Conservation (phyloP, 2,888 invertebrate genomes). For the Cecidostiba fungosa region DNA sequence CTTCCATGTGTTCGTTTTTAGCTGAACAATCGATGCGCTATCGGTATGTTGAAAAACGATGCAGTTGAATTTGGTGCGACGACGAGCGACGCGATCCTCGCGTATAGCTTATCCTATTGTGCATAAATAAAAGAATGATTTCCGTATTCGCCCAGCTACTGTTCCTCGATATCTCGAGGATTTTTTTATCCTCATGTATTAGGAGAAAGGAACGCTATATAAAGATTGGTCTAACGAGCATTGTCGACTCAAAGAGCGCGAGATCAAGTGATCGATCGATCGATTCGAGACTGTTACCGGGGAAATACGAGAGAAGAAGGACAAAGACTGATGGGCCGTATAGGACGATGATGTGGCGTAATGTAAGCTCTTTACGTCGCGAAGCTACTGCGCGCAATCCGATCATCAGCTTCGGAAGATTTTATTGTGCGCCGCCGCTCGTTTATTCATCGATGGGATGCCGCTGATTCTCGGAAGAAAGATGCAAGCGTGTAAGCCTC, state of each 20-base stretch:
- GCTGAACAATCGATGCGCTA: not conserved
- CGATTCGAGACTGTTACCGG: constrained; percentile 45
- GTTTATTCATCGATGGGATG: constrained; percentile 34
- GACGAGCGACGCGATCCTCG: too few species aligned
- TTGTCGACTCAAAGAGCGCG: constrained; percentile 24
- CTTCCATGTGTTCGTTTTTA: not conserved
- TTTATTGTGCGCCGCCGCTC: constrained; percentile 39
- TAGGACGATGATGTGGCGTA: constrained; percentile 59
- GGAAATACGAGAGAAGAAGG: constrained; percentile 34
- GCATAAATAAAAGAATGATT: constrained; percentile 10
- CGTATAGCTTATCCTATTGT: too few species aligned
- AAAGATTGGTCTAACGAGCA: constrained; percentile 55
- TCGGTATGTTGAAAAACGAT: not conserved
- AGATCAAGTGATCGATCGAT: constrained; percentile 59
- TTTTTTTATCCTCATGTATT: not conserved
- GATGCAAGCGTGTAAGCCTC: constrained; percentile 30
- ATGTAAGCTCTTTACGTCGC: constrained; percentile 57
- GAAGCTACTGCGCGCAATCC: constrained; percentile 36
- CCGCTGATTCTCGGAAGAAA: not conserved
- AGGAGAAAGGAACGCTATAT: not conserved
- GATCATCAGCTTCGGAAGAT: constrained; percentile 39
- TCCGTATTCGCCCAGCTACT: not conserved
- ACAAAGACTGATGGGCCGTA: constrained; percentile 48
- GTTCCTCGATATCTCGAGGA: not conserved
- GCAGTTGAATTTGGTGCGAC: not conserved